These are phyloP conservation scores for Hesperophylax magnus DNA, from an alignment of 1,140 invertebrate species.

Conservation along the genomic window DNA sequence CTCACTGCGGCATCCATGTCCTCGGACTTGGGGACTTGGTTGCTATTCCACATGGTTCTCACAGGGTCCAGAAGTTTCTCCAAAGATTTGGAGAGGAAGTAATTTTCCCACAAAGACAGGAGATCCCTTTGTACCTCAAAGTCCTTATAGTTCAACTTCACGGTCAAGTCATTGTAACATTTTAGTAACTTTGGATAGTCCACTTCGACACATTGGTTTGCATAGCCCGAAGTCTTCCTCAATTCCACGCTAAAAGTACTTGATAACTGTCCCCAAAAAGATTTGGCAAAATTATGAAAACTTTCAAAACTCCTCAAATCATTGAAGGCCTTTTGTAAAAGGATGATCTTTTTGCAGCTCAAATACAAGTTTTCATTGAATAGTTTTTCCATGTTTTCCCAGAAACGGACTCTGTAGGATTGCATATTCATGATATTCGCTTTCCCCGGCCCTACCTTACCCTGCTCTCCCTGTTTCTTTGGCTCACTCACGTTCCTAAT, in stretches of 20 bases:
- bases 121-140: slow-evolving; percentile 69
- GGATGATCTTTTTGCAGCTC: slow-evolving; percentile 67
- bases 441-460: slow-evolving; percentile 66
- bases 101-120: slow-evolving; percentile 86
- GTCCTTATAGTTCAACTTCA: slow-evolving; percentile 70
- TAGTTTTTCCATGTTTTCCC: slow-evolving; percentile 69
- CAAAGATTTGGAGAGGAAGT: slow-evolving; percentile 88
- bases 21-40: slow-evolving; percentile 66
- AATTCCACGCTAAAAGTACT: slow-evolving; percentile 69
- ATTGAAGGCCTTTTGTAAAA: slow-evolving; percentile 71
- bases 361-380: slow-evolving; percentile 65
- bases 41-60: slow-evolving; percentile 81
- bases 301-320: slow-evolving; percentile 70
- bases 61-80: slow-evolving; percentile 88
- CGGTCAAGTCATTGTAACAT: slow-evolving; percentile 72
- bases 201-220: slow-evolving; percentile 90
- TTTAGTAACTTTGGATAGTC: slow-evolving; percentile 90
- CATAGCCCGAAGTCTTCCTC: slow-evolving; percentile 74
- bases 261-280: slow-evolving; percentile 71
- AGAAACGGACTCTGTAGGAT: slow-evolving; percentile 67
- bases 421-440: slow-evolving; percentile 68
- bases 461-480: slow-evolving; percentile 58
- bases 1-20: slow-evolving; percentile 68
- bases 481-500: slow-evolving; percentile 61
- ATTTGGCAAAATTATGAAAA: slow-evolving; percentile 68